Percentiles rank a stretch among this genome's conserved stretches.
Conservation (phyloP, 2,113 vertebrate genomes). For the Ia io region DNA sequence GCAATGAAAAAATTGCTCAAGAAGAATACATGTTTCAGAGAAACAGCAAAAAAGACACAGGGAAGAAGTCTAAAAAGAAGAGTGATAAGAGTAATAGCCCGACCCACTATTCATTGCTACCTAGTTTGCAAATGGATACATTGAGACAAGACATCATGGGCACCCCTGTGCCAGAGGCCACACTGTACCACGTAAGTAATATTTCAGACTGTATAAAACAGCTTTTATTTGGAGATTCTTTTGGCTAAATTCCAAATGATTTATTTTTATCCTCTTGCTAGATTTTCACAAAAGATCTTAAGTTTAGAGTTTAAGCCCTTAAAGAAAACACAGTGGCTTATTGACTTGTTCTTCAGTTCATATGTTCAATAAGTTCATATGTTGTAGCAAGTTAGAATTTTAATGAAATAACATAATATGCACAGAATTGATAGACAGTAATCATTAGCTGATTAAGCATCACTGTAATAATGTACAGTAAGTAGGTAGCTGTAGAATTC, state of each 20-base stretch:
- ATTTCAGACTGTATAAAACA: not conserved
- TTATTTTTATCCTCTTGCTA: conserved; percentile 28
- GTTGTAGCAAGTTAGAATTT: conserved; percentile 17
- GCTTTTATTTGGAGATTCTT: not conserved
- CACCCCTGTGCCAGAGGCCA: conserved; percentile 91
- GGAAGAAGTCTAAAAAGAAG: conserved; percentile 95
- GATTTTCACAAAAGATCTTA: conserved; percentile 17
- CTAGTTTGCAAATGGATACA: conserved; percentile 95
- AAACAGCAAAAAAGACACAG: conserved; percentile 93
- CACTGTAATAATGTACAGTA: not conserved
- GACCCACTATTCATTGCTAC: conserved; percentile 92
- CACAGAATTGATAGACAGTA: not conserved
- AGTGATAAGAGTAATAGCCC: conserved; percentile 95
- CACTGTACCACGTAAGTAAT: conserved; percentile 93
- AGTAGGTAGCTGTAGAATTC: not conserved
- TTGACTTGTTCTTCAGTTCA: not conserved
- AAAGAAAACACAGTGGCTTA: not conserved
- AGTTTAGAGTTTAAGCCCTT: not conserved
- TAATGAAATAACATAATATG: not conserved
- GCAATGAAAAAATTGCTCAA: conserved; percentile 91
- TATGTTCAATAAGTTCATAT: conserved; percentile 1
- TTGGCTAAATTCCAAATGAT: not conserved
- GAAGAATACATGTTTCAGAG: conserved; percentile 95
- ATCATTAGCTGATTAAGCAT: conserved; percentile 2
- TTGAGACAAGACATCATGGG: conserved; percentile 91